Evolutionary conservation across 2,888 invertebrate genomes (phyloP).

Genomic region (Agrotis segetum): DNA sequence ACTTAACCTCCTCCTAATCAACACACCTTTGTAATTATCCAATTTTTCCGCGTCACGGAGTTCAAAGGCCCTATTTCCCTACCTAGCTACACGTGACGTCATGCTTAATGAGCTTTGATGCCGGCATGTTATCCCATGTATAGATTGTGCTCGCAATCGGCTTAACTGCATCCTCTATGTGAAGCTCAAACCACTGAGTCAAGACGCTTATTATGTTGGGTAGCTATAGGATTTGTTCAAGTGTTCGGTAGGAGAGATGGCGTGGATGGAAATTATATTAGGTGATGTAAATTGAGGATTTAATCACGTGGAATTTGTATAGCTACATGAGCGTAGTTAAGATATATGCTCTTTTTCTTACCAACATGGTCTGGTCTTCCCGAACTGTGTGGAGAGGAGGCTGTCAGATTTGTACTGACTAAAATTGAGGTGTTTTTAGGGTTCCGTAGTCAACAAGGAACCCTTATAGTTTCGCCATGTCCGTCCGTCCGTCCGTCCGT

Average conservation of each 20-base stretch:
- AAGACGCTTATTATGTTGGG: conserved; percentile 18
- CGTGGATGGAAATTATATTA: background rate
- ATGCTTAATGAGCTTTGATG: conserved; percentile 43
- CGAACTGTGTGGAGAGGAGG: too few species aligned
- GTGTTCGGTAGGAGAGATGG: background rate
- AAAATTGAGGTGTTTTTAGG: too few species aligned
- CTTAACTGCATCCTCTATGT: conserved; percentile 34
- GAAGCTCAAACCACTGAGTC: conserved; percentile 19
- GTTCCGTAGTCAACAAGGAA: too few species aligned
- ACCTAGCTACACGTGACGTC: conserved; percentile 11
- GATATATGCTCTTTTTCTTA: too few species aligned
- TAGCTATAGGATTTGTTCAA: background rate
- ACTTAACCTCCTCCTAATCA: background rate
- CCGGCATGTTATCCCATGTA: conserved; percentile 24
- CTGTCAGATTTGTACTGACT: too few species aligned
- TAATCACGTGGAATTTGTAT: background rate
- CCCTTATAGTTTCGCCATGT: too few species aligned
- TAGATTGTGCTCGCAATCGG: conserved; percentile 39
- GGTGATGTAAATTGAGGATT: too few species aligned
- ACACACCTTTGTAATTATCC: background rate
- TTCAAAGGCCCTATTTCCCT: background rate
- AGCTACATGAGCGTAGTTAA: too few species aligned
- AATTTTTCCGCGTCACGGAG: background rate
- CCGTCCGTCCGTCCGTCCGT: too few species aligned
- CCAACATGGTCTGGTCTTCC: too few species aligned